Evolutionary conservation across 2,113 vertebrate genomes (phyloP).

Genomic region (Paramormyrops kingsleyae): DNA sequence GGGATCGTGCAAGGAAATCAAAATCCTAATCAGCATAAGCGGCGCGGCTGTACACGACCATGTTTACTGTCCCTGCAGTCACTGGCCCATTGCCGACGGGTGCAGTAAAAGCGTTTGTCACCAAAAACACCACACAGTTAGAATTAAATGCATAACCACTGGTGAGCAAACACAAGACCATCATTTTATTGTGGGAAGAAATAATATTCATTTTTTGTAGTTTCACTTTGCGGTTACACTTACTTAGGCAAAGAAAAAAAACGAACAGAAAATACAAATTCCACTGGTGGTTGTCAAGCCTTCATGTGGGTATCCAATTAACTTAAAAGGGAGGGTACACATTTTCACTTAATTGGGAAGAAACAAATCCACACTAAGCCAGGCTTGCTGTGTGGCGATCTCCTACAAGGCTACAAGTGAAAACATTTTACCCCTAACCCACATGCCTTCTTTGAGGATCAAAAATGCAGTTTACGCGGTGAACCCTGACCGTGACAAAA

Average conservation of each 20-base stretch:
- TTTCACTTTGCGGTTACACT: too few species aligned
- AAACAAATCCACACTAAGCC: background rate
- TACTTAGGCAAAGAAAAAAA: background rate
- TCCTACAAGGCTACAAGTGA: background rate
- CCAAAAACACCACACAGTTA: background rate
- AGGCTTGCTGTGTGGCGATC: background rate
- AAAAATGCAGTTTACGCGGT: background rate
- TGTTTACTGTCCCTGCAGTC: background rate
- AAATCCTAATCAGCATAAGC: background rate
- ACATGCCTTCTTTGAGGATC: background rate
- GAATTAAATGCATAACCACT: background rate
- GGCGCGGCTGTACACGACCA: background rate
- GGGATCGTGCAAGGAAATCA: background rate
- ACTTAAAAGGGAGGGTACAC: background rate
- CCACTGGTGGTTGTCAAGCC: background rate
- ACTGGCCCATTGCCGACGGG: background rate
- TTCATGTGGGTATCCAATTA: background rate
- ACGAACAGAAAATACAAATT: background rate
- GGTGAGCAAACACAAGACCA: background rate
- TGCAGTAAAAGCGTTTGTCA: background rate
- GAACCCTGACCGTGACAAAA: background rate
- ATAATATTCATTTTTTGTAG: background rate
- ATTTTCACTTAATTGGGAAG: background rate
- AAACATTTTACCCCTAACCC: background rate
- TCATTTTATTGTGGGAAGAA: background rate